These are phyloP conservation scores for Drosophila cracens DNA, from an alignment of 2,888 invertebrate species.

Conservation along the genomic window DNA sequence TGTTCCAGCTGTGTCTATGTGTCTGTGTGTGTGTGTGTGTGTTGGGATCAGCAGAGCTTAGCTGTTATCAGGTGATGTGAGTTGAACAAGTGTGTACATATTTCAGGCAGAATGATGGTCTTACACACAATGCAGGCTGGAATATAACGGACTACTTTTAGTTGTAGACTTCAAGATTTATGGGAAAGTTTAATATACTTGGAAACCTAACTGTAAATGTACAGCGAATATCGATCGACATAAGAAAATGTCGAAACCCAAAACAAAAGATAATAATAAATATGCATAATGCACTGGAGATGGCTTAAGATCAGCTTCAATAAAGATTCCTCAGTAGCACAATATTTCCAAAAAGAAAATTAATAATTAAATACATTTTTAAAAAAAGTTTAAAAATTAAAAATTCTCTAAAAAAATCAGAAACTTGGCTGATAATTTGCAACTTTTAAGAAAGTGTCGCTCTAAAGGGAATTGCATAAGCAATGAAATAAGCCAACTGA, in stretches of 20 bases:
- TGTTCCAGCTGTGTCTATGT: constrained; percentile 15
- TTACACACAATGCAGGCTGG: constrained; percentile 5
- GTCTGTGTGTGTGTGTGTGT: constrained; percentile 19
- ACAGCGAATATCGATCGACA: not conserved
- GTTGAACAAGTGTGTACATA: constrained; percentile 25
- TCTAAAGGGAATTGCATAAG: not conserved
- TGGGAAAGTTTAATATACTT: not conserved
- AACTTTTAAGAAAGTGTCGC: not conserved
- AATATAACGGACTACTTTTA: constrained; percentile 10
- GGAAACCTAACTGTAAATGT: not conserved
- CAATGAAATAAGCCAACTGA: not conserved
- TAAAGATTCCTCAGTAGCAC: not conserved
- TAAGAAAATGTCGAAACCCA: no score
- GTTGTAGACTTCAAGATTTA: not conserved
- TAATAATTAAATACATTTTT: not conserved
- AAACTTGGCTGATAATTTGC: not conserved
- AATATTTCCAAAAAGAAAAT: not conserved
- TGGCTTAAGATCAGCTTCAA: not conserved
- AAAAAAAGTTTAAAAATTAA: not conserved
- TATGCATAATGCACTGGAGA: not conserved
- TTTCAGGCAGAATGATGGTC: constrained; percentile 12
- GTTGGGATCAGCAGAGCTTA: constrained; percentile 54
- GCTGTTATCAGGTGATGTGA: constrained; percentile 38
- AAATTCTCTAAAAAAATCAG: not conserved
- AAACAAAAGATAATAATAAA: not conserved